Percentiles rank a stretch among this genome's conserved stretches.
phyloP scores from a whole-genome alignment of 2,113 vertebrate species.

The Tupaia tana region DNA sequence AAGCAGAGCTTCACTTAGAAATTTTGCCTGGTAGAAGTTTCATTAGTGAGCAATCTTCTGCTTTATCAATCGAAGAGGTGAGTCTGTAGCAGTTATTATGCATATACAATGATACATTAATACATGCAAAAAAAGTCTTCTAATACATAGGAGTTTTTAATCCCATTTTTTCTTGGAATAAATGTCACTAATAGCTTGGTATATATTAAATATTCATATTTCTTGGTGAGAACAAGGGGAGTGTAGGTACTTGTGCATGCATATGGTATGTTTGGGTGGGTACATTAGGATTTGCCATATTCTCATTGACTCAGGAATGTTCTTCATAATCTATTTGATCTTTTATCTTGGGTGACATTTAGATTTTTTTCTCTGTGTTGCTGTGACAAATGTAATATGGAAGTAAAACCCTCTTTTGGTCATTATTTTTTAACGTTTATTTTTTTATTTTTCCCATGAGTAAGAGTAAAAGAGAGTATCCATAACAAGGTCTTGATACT shows the following conservation, averaged over 20 bases:
- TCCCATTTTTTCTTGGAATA: background rate
- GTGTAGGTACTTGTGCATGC: background rate
- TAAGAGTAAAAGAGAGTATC: no score
- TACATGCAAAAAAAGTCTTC: constrained; percentile 20
- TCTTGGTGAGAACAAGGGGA: background rate
- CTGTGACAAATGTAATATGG: constrained; percentile 28
- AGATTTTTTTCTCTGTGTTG: constrained; percentile 27
- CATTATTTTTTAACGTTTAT: no score
- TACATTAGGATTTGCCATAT: background rate
- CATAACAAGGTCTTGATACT: no score
- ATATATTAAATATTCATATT: background rate
- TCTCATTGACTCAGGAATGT: constrained; percentile 14
- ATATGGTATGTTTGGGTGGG: background rate
- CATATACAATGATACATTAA: constrained; percentile 21
- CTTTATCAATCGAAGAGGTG: constrained; percentile 9
- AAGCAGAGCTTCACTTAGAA: constrained; percentile 16
- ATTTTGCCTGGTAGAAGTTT: constrained; percentile 41
- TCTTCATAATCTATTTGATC: constrained; percentile 4
- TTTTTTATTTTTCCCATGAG: no score
- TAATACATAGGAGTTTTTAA: background rate
- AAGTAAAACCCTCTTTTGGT: background rate
- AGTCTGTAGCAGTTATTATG: background rate
- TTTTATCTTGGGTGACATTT: constrained; percentile 47
- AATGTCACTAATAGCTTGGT: background rate
- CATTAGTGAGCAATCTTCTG: constrained; percentile 29